A percentile compares a stretch with the other conserved stretches of the same genome.
These are phyloP conservation scores for Jordanella pulchra DNA, from an alignment of 2,797 vertebrate genomes.

Conservation along the genomic window DNA sequence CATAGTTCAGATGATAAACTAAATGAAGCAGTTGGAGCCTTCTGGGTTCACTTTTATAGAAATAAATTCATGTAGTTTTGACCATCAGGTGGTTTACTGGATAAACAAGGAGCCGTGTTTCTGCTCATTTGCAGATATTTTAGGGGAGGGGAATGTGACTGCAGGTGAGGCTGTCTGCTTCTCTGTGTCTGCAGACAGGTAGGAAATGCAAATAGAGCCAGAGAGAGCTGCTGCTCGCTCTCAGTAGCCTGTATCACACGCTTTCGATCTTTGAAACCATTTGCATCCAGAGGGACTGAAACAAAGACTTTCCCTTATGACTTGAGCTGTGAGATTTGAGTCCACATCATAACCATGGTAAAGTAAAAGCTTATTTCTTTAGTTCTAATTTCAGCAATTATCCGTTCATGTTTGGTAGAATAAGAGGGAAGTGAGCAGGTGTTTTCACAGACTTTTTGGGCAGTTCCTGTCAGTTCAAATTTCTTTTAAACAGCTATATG, in stretches of 20 bases:
- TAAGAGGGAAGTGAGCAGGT: conserved; percentile 49
- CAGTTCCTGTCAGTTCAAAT: conserved; percentile 2
- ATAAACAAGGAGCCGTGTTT: conserved; percentile 9
- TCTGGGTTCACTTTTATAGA: too few species aligned
- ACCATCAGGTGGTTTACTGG: neutral
- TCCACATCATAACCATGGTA: conserved; percentile 70
- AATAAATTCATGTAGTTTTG: neutral
- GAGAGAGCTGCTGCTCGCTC: conserved; percentile 38
- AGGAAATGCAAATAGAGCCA: conserved; percentile 74
- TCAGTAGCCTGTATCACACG: conserved; percentile 25
- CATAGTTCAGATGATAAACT: too few species aligned
- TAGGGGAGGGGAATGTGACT: conserved; percentile 15
- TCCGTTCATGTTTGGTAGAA: conserved; percentile 7
- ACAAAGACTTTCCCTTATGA: conserved; percentile 57
- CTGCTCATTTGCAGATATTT: conserved; percentile 14
- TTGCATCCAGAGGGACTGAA: conserved; percentile 51
- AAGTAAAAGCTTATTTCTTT: conserved; percentile 48
- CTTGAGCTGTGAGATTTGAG: conserved; percentile 38
- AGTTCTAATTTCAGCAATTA: neutral
- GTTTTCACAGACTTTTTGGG: neutral
- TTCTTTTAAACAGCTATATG: neutral
- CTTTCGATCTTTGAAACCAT: conserved; percentile 36
- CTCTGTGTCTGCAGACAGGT: conserved; percentile 30
- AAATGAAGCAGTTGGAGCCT: too few species aligned
- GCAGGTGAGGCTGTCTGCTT: conserved; percentile 35